A percentile compares a stretch with the other conserved stretches of the same genome.
Conservation (phyloP, 2,113 vertebrate species). For the Pteruthius melanotis region DNA sequence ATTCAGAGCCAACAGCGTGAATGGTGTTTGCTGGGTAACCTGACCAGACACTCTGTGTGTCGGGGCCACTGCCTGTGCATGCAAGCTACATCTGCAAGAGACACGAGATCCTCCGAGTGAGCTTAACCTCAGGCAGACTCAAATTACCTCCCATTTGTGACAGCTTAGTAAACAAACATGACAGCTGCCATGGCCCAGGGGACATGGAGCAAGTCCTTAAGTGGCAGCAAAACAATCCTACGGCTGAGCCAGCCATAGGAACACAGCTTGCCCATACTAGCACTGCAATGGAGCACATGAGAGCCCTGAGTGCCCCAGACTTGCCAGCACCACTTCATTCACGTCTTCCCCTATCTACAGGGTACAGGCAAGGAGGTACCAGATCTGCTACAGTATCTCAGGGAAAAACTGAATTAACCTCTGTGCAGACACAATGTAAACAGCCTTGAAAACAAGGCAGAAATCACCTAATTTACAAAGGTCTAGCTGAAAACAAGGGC, state of each 20-base stretch:
- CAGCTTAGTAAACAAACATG: not conserved
- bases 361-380: not conserved
- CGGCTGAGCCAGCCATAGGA: accelerated
- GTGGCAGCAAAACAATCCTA: not conserved
- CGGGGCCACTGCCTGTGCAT: not conserved
- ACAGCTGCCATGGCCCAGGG: not conserved
- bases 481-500: not conserved
- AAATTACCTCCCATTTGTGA: not conserved
- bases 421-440: not conserved
- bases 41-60: not conserved
- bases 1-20: not conserved
- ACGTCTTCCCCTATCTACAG: not conserved
- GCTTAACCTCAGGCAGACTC: not conserved
- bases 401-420: not conserved
- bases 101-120: accelerated
- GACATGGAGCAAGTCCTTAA: not conserved
- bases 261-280: not conserved
- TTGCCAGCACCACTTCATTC: not conserved
- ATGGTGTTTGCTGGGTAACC: not conserved
- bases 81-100: not conserved
- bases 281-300: accelerated
- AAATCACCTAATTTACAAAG: not conserved
- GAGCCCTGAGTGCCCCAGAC: not conserved
- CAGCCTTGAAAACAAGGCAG: not conserved
- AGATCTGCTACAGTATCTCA: not conserved